A percentile compares a stretch with the other conserved stretches of the same genome.
Conservation (phyloP, 2,797 vertebrate genomes). For the Pangasius krempfi region DNA sequence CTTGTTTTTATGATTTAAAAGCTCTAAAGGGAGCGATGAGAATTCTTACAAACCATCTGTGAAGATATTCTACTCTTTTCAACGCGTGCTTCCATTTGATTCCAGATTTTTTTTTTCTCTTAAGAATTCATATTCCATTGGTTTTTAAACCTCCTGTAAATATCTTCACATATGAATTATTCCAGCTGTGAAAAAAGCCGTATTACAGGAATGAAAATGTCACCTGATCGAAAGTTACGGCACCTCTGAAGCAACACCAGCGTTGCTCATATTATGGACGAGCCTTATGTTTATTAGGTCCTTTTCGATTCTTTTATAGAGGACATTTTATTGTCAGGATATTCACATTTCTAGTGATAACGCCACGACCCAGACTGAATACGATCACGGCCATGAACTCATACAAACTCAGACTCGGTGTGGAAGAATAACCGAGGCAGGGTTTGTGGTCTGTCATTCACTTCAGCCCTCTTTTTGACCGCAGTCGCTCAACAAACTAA, state of each 20-base stretch:
- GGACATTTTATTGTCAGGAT: background rate
- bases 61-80: background rate
- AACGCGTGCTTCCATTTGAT: background rate
- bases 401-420: background rate
- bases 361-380: background rate
- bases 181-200: background rate
- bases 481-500: conserved; percentile 47
- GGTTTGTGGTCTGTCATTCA: background rate
- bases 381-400: background rate
- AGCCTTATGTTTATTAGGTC: background rate
- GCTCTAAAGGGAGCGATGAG: conserved; percentile 47
- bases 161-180: background rate
- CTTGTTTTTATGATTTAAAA: conserved; percentile 40
- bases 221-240: background rate
- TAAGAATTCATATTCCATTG: background rate
- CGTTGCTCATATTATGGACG: background rate
- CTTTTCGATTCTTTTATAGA: background rate
- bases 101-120: background rate
- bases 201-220: background rate
- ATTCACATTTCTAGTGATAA: background rate
- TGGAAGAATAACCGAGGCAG: background rate
- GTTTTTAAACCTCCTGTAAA: background rate
- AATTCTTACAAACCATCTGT: conserved; percentile 48
- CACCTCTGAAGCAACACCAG: background rate
- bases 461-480: background rate